Conservation (phyloP, 2,888 invertebrate species). For the Epinotia bilunana region DNA sequence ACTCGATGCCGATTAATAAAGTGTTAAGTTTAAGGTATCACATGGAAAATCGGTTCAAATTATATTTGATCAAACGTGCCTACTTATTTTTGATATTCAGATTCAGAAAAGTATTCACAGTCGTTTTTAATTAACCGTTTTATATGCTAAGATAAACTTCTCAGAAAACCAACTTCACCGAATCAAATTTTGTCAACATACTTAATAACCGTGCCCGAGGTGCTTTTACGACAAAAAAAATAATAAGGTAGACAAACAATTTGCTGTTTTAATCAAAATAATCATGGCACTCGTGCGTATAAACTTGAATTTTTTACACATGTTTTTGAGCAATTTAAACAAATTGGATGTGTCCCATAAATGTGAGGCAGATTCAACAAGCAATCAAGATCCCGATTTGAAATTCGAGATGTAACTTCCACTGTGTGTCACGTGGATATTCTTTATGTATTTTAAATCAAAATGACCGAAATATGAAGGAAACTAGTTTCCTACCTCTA, state of each 20-base stretch:
- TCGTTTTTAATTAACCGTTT: background rate
- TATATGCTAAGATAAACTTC: conserved; percentile 8
- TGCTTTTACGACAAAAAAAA: conserved; percentile 11
- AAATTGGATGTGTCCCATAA: background rate
- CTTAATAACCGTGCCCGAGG: conserved; percentile 1
- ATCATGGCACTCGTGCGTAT: background rate
- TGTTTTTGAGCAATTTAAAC: conserved; percentile 6
- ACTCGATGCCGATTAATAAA: no score
- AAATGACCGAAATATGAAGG: no score
- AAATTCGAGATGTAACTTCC: no score
- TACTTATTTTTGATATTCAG: background rate
- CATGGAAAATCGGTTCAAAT: no score
- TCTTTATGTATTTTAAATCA: no score
- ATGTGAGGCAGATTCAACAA: background rate
- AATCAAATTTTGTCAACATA: conserved; percentile 30
- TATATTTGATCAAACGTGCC: no score
- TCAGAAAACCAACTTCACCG: conserved; percentile 16
- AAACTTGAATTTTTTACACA: background rate
- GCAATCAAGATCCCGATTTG: background rate
- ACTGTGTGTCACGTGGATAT: no score
- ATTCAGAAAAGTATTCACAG: background rate
- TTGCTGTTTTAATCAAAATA: conserved; percentile 20
- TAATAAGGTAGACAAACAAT: conserved; percentile 9
- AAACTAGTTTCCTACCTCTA: no score
- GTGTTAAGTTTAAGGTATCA: no score